Base-by-base conservation (phyloP, 2,113 vertebrate genomes). In the Struthidea cinerea region DNA sequence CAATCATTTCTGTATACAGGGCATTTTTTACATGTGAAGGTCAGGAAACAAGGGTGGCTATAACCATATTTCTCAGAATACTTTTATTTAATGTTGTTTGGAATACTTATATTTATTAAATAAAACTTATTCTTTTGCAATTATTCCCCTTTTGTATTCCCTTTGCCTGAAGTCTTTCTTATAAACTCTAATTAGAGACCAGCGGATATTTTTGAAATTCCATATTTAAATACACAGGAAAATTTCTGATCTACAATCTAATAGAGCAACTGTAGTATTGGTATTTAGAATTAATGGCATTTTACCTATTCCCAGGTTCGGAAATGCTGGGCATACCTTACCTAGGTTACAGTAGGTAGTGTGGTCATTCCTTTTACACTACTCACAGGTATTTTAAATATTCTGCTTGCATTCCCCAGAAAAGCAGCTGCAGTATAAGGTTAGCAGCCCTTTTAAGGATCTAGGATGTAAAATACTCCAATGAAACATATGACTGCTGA, bases 71-170 rank as follows among this genome's bases (percentile, higher is more conserved):
- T 83, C 69, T 82, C 52, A 65, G 18, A 82, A 64, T 20, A 67
- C 13, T 92, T 90, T 86, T 39, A 87, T 80, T 91, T 90, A 56
- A 49, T 93, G 77, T 71, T 81, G 42, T 84, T 86, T 83, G 41
- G 49, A 84, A 91, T 68, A 41, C 55, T 90, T 89, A 33, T 44
- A 69, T 60, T 60, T 64, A 69, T 60, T 73, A 84, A 96, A 95
- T 74, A 82, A 93, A 95, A 81, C 8, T 23, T 71, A 41, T 26
- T n/a, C 57, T 67, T 77, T 35, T 53, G 71, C n/a, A 92, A 68
- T 94, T 93, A 82, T 75, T 82, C 28, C 30, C 52, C 84, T 70
- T 85, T 33, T 80, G 74, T 68, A 81, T 56, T 74, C 27, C 59
- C 39, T 73, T 33, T 84, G 69, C 64, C 81, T 47, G 49, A 69